Base-by-base conservation (phyloP, 2,797 vertebrate genomes). In the Melopsittacus undulatus region DNA sequence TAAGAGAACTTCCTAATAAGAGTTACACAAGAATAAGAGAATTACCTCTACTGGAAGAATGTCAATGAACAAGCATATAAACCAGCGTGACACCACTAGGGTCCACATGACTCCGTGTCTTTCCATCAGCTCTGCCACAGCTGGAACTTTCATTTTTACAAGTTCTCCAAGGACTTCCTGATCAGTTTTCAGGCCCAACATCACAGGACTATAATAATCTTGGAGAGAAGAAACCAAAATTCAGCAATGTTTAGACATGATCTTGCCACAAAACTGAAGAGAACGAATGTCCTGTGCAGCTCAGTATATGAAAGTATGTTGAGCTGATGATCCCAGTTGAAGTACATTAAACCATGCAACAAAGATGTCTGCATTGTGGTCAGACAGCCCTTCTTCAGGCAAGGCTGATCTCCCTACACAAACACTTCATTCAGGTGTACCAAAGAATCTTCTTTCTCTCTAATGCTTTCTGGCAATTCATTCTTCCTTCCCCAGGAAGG, bases 41-140 rank as follows among this genome's bases (percentile, higher is more conserved):
- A n/a, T 98, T 94, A 98, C 99, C 98, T 99, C 99, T 48, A 99
- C 98, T 0, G 99, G 99, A 74, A 99, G 98, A 66, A 99, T 96
- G 84, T 99, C 99, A 54, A 99, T 98, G 52, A 98, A 99, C 89
- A 99, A 98, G 96, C 99, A 99, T 96, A 99, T 99, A 96, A 99
- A 99, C 99, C 99, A 99, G 68, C 99, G 99, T 2, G 99, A 99
- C 74, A 98, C 99, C 87, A 99, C 97, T 54, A 99, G 97, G 18
- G 98, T 99, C 99, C 99, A 99, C 96, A 98, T 98, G 77, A 98
- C 98, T 0, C 98, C 98, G 2, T 98, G 99, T 80, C 97, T 97
- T 13, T 97, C 98, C 98, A 99, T 99, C 91, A 98, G 97, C 89
- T 99, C 98, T 36, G 98, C 98, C 43, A 99, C 98, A 0, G 98